Evolutionary conservation across 1,140 invertebrate genomes (phyloP).

Genomic region (Copidosoma floridanum): DNA sequence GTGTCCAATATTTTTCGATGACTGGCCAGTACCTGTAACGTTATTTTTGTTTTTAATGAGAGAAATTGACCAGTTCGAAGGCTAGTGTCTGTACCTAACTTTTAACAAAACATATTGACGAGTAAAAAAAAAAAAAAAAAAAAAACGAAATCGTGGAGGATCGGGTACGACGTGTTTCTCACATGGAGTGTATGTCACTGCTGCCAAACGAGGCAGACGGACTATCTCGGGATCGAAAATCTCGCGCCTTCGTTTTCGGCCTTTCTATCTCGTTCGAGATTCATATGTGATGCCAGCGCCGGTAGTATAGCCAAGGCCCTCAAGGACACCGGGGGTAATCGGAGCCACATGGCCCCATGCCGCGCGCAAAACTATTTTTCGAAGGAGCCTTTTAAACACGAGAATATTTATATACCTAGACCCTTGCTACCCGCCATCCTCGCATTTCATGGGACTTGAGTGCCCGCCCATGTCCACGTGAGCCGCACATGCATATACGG

Average conservation of each 20-base stretch:
- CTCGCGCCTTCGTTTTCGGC: slow-evolving; percentile 29
- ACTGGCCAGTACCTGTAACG: too few species aligned
- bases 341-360: slow-evolving; percentile 44
- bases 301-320: too few species aligned
- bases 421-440: too few species aligned
- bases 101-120: too few species aligned
- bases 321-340: slow-evolving; percentile 53
- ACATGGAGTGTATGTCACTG: too few species aligned
- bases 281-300: too few species aligned
- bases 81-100: too few species aligned
- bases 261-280: too few species aligned
- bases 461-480: background rate
- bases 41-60: too few species aligned
- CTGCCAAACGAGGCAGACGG: slow-evolving; percentile 40
- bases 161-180: slow-evolving; percentile 12
- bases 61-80: too few species aligned
- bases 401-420: too few species aligned
- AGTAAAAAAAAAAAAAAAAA: background rate
- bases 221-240: slow-evolving; percentile 22
- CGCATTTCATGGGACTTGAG: background rate
- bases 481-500: background rate
- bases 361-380: slow-evolving; percentile 44
- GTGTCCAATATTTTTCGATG: too few species aligned
- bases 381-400: slow-evolving; percentile 49
- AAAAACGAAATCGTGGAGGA: background rate